Conservation (phyloP, 2,888 invertebrate species). For the Phanerotoma sp. region DNA sequence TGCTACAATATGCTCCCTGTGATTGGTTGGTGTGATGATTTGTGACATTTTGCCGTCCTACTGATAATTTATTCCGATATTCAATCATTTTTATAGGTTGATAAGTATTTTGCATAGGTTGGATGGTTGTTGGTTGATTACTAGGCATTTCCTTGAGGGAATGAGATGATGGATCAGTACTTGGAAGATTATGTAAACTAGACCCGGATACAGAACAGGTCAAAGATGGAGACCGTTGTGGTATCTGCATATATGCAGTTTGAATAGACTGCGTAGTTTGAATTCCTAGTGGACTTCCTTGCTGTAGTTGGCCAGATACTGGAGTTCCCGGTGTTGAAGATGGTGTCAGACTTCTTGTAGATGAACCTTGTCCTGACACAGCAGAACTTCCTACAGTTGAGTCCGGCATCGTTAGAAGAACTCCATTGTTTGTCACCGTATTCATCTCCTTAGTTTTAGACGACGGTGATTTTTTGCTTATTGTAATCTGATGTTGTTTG, state of each 20-base stretch:
- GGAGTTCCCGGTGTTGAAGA: slow-evolving; percentile 68
- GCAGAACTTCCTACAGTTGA: slow-evolving; percentile 58
- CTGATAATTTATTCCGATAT: slow-evolving; percentile 49
- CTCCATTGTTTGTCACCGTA: slow-evolving; percentile 54
- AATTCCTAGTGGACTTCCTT: slow-evolving; percentile 63
- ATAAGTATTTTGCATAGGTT: slow-evolving; percentile 49
- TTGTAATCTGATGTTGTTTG: slow-evolving; percentile 46
- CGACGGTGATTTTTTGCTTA: slow-evolving; percentile 63
- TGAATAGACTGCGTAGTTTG: slow-evolving; percentile 39
- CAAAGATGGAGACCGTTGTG: slow-evolving; percentile 70
- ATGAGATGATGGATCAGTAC: slow-evolving; percentile 47
- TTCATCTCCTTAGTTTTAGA: slow-evolving; percentile 56
- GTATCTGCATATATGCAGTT: slow-evolving; percentile 63
- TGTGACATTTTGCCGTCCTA: slow-evolving; percentile 41
- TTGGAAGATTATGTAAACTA: slow-evolving; percentile 61
- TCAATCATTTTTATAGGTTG: slow-evolving; percentile 44
- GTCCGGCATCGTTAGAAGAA: slow-evolving; percentile 58
- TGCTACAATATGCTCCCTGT: slow-evolving; percentile 47
- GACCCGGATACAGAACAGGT: slow-evolving; percentile 63
- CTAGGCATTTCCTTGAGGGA: slow-evolving; percentile 38
- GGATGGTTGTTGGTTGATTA: slow-evolving; percentile 47
- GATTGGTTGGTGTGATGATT: slow-evolving; percentile 44
- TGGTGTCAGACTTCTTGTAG: slow-evolving; percentile 64
- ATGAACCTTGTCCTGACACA: slow-evolving; percentile 59
- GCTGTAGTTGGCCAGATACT: slow-evolving; percentile 63